Conservation (phyloP, 1,140 invertebrate species). For the Metopolophium dirhodum region DNA sequence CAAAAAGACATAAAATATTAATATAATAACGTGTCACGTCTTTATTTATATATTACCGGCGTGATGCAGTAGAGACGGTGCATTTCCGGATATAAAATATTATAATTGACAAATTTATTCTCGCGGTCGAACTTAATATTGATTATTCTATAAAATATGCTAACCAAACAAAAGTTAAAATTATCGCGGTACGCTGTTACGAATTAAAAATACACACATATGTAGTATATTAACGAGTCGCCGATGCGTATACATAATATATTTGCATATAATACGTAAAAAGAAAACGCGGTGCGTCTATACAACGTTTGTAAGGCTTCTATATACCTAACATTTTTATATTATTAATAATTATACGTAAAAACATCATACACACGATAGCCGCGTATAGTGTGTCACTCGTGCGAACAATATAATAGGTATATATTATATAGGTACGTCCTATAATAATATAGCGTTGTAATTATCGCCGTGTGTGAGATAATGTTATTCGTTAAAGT, state of each 20-base stretch:
- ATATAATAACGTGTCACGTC: background rate
- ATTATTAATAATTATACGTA: slow-evolving; percentile 18
- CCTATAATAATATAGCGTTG: background rate
- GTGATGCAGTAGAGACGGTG: no score
- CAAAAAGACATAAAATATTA: slow-evolving; percentile 6
- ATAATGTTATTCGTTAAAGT: slow-evolving; percentile 45
- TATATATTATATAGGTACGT: background rate
- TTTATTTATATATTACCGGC: background rate
- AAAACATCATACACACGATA: background rate
- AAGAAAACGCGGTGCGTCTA: background rate
- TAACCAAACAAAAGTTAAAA: background rate
- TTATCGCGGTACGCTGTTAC: background rate
- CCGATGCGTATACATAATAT: background rate
- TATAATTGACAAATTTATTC: background rate
- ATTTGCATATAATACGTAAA: background rate
- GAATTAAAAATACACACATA: background rate
- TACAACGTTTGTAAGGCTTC: background rate
- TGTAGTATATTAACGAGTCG: background rate
- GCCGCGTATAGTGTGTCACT: slow-evolving; percentile 18
- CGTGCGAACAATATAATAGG: slow-evolving; percentile 9
- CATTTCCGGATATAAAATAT: background rate
- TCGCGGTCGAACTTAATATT: background rate
- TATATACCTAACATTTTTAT: slow-evolving; percentile 14
- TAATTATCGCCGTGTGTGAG: slow-evolving; percentile 33
- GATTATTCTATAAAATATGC: background rate